phyloP scores from a whole-genome alignment of 2,888 invertebrate genomes.

The Nebria brevicollis region DNA sequence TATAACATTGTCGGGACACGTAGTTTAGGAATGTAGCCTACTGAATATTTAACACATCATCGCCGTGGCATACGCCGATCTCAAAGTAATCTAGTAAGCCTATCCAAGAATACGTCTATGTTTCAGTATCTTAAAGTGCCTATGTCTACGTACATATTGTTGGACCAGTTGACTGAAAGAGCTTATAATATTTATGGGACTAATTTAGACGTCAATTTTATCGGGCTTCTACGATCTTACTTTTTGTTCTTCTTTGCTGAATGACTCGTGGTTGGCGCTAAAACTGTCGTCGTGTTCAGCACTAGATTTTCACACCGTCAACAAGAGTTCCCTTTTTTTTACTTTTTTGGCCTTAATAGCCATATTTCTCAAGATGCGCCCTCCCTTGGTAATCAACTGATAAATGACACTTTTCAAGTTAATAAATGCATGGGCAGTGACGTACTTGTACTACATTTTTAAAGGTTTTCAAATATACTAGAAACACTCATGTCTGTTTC shows the following conservation, averaged over 20 bases:
- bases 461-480: not conserved
- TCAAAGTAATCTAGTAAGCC: not conserved
- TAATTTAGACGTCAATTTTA: conserved; percentile 35
- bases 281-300: not conserved
- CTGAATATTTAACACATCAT: conserved; percentile 35
- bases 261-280: not conserved
- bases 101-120: not conserved
- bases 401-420: not conserved
- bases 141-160: not conserved
- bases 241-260: conserved; percentile 2
- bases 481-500: too few species aligned
- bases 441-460: not conserved
- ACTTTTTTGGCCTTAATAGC: not conserved
- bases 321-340: not conserved
- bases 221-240: conserved; percentile 28
- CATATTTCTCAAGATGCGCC: not conserved
- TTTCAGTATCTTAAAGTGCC: not conserved
- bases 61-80: conserved; percentile 4
- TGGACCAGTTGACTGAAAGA: not conserved
- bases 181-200: conserved; percentile 33
- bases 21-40: conserved; percentile 26
- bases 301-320: not conserved
- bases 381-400: not conserved
- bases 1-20: conserved; percentile 29
- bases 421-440: not conserved